phyloP scores from a whole-genome alignment of 2,113 vertebrate species.

The Phycodurus eques region DNA sequence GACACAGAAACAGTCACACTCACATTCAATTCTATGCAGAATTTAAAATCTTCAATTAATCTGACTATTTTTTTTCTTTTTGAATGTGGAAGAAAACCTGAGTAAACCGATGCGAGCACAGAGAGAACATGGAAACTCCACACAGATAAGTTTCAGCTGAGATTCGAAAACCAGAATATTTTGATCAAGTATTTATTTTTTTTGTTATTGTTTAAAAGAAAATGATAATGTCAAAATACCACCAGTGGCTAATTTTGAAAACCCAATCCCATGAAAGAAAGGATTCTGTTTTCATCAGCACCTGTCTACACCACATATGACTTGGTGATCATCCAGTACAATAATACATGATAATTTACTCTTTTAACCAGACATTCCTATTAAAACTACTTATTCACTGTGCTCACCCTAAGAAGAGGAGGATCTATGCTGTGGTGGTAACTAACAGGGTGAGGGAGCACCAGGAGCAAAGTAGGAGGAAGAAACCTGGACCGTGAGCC shows the following conservation, averaged over 20 bases:
- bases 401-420: constrained; percentile 33
- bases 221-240: too few relatives aligned
- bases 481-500: constrained; percentile 53
- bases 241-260: background rate
- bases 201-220: too few relatives aligned
- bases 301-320: background rate
- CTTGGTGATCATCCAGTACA: constrained; percentile 19
- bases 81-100: too few relatives aligned
- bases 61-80: too few relatives aligned
- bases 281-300: background rate
- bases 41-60: too few relatives aligned
- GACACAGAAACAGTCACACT: background rate
- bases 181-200: too few relatives aligned
- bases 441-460: constrained; percentile 35
- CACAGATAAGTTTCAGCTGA: too few relatives aligned
- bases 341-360: constrained; percentile 10
- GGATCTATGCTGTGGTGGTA: constrained; percentile 48
- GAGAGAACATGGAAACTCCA: too few relatives aligned
- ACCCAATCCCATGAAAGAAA: background rate
- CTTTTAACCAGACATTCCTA: background rate
- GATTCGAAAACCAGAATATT: too few relatives aligned
- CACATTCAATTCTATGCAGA: too few relatives aligned
- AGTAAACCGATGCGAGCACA: too few relatives aligned
- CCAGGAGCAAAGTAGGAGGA: constrained; percentile 53
- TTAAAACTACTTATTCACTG: constrained; percentile 1